Percentiles rank a stretch among this genome's conserved stretches.
phyloP scores from a whole-genome alignment of 2,113 vertebrate species.

The Sphaerodactylus townsendi region DNA sequence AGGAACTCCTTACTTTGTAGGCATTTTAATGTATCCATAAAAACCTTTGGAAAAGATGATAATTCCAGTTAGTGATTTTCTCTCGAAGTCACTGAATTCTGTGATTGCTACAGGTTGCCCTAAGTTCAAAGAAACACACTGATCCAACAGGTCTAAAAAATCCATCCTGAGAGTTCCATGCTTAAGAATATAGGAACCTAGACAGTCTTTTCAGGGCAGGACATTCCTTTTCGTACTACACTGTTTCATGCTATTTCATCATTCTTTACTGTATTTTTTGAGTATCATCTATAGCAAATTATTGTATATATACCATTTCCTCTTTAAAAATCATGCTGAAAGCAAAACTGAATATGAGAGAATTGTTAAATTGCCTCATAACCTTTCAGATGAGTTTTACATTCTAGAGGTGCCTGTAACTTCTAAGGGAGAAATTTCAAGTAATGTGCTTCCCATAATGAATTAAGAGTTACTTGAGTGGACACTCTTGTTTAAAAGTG shows the following conservation, averaged over 20 bases:
- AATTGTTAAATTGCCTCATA: not conserved
- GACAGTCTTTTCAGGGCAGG: too few species aligned
- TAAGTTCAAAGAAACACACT: not conserved
- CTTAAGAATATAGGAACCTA: not conserved
- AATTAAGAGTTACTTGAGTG: not conserved
- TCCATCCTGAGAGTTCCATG: not conserved
- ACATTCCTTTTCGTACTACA: not conserved
- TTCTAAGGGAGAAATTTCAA: not conserved
- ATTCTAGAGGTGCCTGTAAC: not conserved
- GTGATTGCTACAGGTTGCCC: not conserved
- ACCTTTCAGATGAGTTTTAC: not conserved
- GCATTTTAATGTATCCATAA: constrained; percentile 80
- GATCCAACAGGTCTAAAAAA: not conserved
- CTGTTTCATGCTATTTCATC: not conserved
- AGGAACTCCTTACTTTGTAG: constrained; percentile 83
- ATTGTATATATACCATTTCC: not conserved
- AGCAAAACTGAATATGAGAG: not conserved
- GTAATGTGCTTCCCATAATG: not conserved
- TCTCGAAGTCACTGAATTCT: not conserved
- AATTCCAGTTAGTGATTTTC: constrained; percentile 40
- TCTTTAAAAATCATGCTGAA: not conserved
- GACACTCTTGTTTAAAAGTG: not conserved
- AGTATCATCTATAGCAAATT: not conserved
- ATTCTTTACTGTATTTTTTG: not conserved
- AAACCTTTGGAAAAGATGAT: constrained; percentile 77